phyloP scores from a whole-genome alignment of 2,797 vertebrate species.

The Hemibagrus guttatus region DNA sequence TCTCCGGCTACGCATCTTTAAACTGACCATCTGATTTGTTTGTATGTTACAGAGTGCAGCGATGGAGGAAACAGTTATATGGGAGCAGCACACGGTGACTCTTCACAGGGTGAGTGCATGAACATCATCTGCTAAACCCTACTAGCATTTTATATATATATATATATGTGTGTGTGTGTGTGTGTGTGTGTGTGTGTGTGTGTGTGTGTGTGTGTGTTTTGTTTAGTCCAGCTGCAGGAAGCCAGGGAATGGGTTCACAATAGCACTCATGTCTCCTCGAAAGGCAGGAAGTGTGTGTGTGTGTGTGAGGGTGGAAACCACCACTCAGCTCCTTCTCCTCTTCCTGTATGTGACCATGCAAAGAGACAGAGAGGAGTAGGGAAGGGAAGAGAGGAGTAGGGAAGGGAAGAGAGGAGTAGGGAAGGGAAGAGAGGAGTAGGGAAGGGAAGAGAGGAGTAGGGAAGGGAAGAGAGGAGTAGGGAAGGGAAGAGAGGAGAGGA shows the following conservation, averaged over 20 bases:
- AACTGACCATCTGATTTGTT: neutral
- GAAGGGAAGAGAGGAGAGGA: no score
- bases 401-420: no score
- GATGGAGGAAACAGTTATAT: slow-evolving; percentile 99
- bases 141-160: neutral
- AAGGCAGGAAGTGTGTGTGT: slow-evolving; percentile 74
- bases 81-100: slow-evolving; percentile 98
- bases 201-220: slow-evolving; percentile 24
- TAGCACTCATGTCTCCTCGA: slow-evolving; percentile 70
- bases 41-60: slow-evolving; percentile 83
- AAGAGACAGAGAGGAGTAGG: neutral
- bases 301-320: slow-evolving; percentile 69
- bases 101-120: slow-evolving; percentile 92
- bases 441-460: no score
- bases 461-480: no score
- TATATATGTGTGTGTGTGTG: neutral
- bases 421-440: no score
- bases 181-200: slow-evolving; percentile 7
- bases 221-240: slow-evolving; percentile 70
- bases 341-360: slow-evolving; percentile 67
- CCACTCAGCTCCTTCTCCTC: slow-evolving; percentile 68
- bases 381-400: no score
- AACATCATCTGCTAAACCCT: slow-evolving; percentile 35
- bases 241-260: slow-evolving; percentile 70
- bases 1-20: neutral